phyloP scores from a whole-genome alignment of 2,888 invertebrate species.

The Mythimna loreyi region DNA sequence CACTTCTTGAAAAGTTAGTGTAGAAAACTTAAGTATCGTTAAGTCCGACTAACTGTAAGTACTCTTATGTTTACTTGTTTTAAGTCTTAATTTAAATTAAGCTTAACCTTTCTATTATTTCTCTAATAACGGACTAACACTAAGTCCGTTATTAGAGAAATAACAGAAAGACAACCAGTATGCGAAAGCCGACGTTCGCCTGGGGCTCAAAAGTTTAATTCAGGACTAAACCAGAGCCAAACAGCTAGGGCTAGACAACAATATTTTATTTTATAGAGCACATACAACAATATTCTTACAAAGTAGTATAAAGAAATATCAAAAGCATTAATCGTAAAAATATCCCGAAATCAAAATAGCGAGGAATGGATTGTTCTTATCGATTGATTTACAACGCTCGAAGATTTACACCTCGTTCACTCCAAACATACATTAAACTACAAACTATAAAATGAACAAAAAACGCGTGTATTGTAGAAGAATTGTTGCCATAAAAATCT shows the following conservation, averaged over 20 bases:
- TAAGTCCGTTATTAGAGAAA: too few species aligned
- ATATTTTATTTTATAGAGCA: background rate
- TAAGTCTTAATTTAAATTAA: background rate
- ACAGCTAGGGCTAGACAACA: background rate
- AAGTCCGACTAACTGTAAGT: background rate
- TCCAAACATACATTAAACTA: conserved; percentile 54
- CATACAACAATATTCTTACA: conserved; percentile 28
- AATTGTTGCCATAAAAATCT: conserved; percentile 39
- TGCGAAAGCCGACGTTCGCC: too few species aligned
- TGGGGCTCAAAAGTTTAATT: too few species aligned
- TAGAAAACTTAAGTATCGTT: too few species aligned
- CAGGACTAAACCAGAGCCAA: background rate
- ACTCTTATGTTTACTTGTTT: background rate
- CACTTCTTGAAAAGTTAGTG: too few species aligned
- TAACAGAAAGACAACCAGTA: too few species aligned
- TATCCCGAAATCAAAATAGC: conserved; percentile 30
- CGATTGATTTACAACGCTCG: conserved; percentile 59
- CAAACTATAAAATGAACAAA: conserved; percentile 54
- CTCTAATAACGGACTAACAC: too few species aligned
- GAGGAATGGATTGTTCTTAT: conserved; percentile 52
- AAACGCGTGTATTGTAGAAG: conserved; percentile 27
- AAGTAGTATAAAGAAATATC: conserved; percentile 44
- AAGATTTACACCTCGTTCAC: conserved; percentile 54
- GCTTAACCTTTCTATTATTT: too few species aligned
- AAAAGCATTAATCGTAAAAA: conserved; percentile 41